A percentile compares a stretch with the other conserved stretches of the same genome.
These are phyloP conservation scores for Orthonevra nobilis DNA, from an alignment of 2,888 invertebrate species.

Conservation along the genomic window DNA sequence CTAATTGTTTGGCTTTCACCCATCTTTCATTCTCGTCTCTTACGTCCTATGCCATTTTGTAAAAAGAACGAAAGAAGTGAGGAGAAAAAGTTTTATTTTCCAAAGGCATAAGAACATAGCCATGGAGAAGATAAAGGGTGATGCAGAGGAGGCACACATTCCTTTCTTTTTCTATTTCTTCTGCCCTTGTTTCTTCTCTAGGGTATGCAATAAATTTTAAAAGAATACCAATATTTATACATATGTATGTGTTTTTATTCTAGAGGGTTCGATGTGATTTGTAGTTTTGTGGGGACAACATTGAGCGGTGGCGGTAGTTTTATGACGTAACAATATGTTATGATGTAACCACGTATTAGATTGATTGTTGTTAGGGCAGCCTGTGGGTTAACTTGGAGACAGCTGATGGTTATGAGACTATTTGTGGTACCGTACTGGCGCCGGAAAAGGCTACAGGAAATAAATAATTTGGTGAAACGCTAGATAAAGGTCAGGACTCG, in stretches of 20 bases:
- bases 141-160: background rate
- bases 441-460: too few species aligned
- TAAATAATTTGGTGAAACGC: too few species aligned
- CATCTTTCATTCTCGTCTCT: slow-evolving; percentile 40
- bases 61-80: background rate
- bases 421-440: too few species aligned
- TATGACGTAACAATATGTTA: slow-evolving; percentile 20
- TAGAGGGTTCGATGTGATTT: slow-evolving; percentile 47
- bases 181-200: slow-evolving; percentile 12
- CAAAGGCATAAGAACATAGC: slow-evolving; percentile 17
- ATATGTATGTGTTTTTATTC: slow-evolving; percentile 2
- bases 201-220: slow-evolving; percentile 50
- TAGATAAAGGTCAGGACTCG: too few species aligned
- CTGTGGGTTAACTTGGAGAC: too few species aligned
- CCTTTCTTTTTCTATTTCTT: background rate
- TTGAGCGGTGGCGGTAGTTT: background rate
- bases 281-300: slow-evolving; percentile 16
- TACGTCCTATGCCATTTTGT: slow-evolving; percentile 1
- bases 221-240: slow-evolving; percentile 37
- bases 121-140: background rate
- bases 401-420: too few species aligned
- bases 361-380: too few species aligned
- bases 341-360: slow-evolving; percentile 28
- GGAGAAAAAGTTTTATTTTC: background rate
- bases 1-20: slow-evolving; percentile 61